Base-by-base conservation (phyloP, 2,888 invertebrate genomes). In the Physocephala rufipes region DNA sequence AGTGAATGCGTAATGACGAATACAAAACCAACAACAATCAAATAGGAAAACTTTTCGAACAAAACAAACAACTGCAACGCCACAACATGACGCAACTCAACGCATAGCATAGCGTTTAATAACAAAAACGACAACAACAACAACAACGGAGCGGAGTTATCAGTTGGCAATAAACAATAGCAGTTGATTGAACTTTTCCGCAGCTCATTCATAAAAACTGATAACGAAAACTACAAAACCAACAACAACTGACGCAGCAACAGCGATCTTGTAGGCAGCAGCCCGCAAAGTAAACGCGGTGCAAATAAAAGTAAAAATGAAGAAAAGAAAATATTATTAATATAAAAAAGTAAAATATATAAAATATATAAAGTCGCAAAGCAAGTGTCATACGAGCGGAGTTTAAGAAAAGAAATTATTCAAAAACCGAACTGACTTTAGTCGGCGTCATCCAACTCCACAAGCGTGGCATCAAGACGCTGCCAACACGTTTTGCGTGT, bases 151-250 rank as follows among this genome's bases (percentile, higher is more conserved):
- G 53, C 36, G 30, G 55, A 51, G 19, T 9, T 36, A 36, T 36
- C 36, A 36, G 36, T 24, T 43, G 19, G 21, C 21, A 49, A 65
- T 51, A 28, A 51, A 53, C 28, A 51, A 36, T 26, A 49, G 49
- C 36, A 66, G 66, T 66, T 66, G 43, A 66, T 36, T 66, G 66
- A 66, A 66, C 66, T 66, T 66, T 66, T 15, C 36, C 43, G 66
- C 53, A 66, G 36, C 36, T 66, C 66, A 66, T 66, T 66, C 66
- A 66, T 66, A 19, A 63, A 63, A 63, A 63, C 45, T 5, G 5
- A 3, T 5, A 61, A 30, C 9, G 19, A 63, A 2, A 63, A 26
- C 36, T 47, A 63, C 43, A 45, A 63, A 19, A 63, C 45, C 45
- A 26, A 63, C 47, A 47, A 63, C 5, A 43, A 63, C 26, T n/a